Percentiles rank a stretch among this genome's conserved stretches.
These are phyloP conservation scores for Hydrotaea diabolus DNA, from an alignment of 2,888 invertebrate genomes.

Conservation along the genomic window DNA sequence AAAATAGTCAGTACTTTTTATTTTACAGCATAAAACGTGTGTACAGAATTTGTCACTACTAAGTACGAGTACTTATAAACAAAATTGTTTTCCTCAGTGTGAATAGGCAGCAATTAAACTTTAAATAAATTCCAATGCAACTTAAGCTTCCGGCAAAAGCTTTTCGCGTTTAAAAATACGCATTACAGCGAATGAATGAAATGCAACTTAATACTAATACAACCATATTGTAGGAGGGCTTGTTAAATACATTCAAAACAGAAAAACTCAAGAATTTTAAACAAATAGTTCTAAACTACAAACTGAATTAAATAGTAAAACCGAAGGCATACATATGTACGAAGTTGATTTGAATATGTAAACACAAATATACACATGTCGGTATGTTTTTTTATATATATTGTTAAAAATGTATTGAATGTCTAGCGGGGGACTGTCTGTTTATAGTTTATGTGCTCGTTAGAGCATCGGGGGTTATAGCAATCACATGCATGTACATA, in stretches of 20 bases:
- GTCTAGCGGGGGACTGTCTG: not conserved
- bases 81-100: no score
- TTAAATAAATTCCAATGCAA: no score
- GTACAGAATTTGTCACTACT: no score
- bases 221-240: no score
- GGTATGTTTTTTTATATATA: not conserved
- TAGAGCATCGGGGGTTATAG: slow-evolving; percentile 26
- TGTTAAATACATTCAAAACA: no score
- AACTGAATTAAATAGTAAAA: not conserved
- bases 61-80: no score
- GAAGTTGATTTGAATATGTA: not conserved
- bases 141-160: slow-evolving; percentile 12
- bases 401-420: not conserved
- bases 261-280: not conserved
- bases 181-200: slow-evolving; percentile 47
- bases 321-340: slow-evolving; percentile 4
- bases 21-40: no score
- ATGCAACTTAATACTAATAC: slow-evolving; percentile 6
- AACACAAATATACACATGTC: not conserved
- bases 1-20: no score
- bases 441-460: slow-evolving; percentile 22
- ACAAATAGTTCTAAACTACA: slow-evolving; percentile 20
- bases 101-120: not conserved
- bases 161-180: not conserved
- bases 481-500: slow-evolving; percentile 14